A percentile compares a stretch with the other conserved stretches of the same genome.
phyloP scores from a whole-genome alignment of 2,113 vertebrate species.

The Mormyrus lacerda region DNA sequence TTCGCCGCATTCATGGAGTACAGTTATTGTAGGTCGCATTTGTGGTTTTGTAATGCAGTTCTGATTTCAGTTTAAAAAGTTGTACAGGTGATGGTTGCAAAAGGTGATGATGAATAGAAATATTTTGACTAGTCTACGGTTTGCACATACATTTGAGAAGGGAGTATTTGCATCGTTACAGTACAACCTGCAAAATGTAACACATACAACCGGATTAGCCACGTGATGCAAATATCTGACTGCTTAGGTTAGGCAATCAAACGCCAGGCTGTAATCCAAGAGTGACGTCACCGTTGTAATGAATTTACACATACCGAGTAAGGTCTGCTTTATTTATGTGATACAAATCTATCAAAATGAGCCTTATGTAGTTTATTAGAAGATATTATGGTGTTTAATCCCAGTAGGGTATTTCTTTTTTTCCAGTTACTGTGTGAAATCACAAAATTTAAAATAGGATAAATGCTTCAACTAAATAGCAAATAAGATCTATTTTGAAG shows the following conservation, averaged over 20 bases:
- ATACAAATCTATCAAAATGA: not conserved
- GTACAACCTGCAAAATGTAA: not conserved
- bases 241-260: not conserved
- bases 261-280: not conserved
- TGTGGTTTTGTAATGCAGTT: not conserved
- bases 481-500: not conserved
- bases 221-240: not conserved
- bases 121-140: not conserved
- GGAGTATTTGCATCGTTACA: not conserved
- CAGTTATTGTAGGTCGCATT: not conserved
- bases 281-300: not conserved
- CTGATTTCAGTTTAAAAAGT: not conserved
- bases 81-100: not conserved
- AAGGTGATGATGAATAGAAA: not conserved
- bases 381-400: not conserved
- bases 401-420: not conserved
- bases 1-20: not conserved
- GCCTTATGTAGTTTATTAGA: not conserved
- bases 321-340: not conserved
- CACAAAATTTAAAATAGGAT: not conserved
- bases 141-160: not conserved
- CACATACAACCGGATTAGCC: not conserved
- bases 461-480: not conserved
- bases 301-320: not conserved
- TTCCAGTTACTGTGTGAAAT: not conserved